Percentiles rank a stretch among this genome's conserved stretches.
phyloP scores from a whole-genome alignment of 2,797 vertebrate genomes.

The Acanthurus tractus region DNA sequence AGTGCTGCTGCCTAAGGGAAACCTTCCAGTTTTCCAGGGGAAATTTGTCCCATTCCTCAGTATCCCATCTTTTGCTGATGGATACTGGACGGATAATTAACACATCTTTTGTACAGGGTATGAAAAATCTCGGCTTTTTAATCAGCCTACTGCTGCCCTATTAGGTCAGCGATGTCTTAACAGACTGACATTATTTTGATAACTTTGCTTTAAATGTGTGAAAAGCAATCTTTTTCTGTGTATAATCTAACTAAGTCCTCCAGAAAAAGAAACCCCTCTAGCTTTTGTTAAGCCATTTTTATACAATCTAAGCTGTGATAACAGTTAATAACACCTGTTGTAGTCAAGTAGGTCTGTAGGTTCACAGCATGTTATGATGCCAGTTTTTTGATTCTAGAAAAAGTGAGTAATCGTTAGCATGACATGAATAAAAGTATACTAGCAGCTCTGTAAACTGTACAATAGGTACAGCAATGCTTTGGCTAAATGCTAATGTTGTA shows the following conservation, averaged over 20 bases:
- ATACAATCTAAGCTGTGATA: slow-evolving; percentile 1
- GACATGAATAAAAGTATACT: no score
- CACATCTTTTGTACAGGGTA: slow-evolving; percentile 48
- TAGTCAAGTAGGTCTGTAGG: not conserved
- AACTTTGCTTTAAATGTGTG: not conserved
- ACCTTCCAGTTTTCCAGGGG: slow-evolving; percentile 72
- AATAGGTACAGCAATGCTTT: not conserved
- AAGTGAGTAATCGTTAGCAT: not conserved
- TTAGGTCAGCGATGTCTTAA: slow-evolving; percentile 24
- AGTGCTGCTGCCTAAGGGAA: slow-evolving; percentile 53
- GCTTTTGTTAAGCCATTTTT: not conserved
- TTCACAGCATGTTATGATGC: not conserved
- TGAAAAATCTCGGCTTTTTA: slow-evolving; percentile 62
- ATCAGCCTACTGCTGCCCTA: slow-evolving; percentile 43
- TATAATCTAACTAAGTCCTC: not conserved
- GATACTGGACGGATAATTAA: slow-evolving; percentile 15
- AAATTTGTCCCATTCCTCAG: slow-evolving; percentile 60
- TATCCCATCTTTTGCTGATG: slow-evolving; percentile 27
- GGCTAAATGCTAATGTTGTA: not conserved
- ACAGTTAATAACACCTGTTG: not conserved
- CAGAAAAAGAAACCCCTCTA: not conserved
- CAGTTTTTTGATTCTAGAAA: not conserved
- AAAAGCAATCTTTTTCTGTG: slow-evolving; percentile 2
- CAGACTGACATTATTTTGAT: slow-evolving; percentile 4
- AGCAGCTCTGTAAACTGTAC: no score